A percentile compares a stretch with the other conserved stretches of the same genome.
Conservation (phyloP, 2,888 invertebrate species). For the Mythimna impura region DNA sequence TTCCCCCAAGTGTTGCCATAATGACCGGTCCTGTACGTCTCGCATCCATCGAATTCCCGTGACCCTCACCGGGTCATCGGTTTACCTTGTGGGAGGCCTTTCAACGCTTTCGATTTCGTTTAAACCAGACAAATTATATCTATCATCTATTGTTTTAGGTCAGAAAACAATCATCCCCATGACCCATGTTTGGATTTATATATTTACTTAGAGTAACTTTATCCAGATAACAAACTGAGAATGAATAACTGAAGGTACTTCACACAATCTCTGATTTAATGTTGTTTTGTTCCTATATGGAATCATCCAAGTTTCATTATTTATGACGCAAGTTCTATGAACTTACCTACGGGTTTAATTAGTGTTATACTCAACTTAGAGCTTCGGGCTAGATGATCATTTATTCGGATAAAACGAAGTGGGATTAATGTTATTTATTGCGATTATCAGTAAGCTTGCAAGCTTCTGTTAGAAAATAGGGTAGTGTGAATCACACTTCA, state of each 20-base stretch:
- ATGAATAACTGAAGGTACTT: conserved; percentile 55
- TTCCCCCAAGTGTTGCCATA: too few species aligned
- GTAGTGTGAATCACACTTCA: too few species aligned
- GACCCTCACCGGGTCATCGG: too few species aligned
- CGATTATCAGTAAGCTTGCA: conserved; percentile 1
- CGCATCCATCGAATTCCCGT: too few species aligned
- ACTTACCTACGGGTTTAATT: conserved; percentile 62
- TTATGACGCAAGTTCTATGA: conserved; percentile 73
- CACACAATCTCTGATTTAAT: conserved; percentile 73
- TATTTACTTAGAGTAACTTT: conserved; percentile 41
- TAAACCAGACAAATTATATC: background rate
- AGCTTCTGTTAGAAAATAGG: background rate
- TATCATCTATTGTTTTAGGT: background rate
- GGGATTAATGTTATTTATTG: conserved; percentile 26
- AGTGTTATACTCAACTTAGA: conserved; percentile 48
- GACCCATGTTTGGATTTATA: conserved; percentile 35
- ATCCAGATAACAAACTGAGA: conserved; percentile 43
- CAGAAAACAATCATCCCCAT: conserved; percentile 5
- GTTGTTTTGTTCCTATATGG: conserved; percentile 73
- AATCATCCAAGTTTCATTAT: conserved; percentile 77
- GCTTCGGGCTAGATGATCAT: conserved; percentile 32
- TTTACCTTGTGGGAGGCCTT: too few species aligned
- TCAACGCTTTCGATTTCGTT: too few species aligned
- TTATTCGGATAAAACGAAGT: conserved; percentile 27
- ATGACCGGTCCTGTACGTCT: too few species aligned